phyloP scores from a whole-genome alignment of 2,797 vertebrate species.

The Mormyrus hasselquistii region DNA sequence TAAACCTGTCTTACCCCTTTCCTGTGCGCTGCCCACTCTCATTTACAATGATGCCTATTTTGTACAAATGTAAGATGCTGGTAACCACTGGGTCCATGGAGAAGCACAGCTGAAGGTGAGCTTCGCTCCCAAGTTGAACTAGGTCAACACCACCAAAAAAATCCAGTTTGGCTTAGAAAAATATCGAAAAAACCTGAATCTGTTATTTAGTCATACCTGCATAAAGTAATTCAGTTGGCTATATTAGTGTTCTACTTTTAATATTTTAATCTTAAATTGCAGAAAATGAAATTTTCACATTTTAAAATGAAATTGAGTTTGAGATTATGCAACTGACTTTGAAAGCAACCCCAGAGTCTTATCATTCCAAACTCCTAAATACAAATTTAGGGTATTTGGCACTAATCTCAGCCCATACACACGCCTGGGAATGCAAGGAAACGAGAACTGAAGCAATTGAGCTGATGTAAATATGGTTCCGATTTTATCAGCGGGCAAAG shows the following conservation, averaged over 20 bases:
- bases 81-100: background rate
- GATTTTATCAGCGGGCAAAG: background rate
- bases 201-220: background rate
- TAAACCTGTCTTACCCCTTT: background rate
- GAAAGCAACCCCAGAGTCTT: background rate
- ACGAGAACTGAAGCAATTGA: background rate
- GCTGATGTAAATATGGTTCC: background rate
- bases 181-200: background rate
- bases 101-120: background rate
- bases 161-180: background rate
- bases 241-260: slow-evolving; percentile 4
- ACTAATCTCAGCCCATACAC: background rate
- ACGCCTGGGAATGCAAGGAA: background rate
- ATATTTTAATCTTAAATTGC: slow-evolving; percentile 7
- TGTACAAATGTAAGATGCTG: background rate
- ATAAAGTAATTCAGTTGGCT: background rate
- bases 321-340: slow-evolving; percentile 1
- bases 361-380: slow-evolving; percentile 3
- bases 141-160: background rate
- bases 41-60: background rate
- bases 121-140: background rate
- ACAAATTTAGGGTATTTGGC: background rate
- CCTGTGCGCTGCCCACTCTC: background rate
- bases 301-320: background rate
- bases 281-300: background rate